Percentiles rank a stretch among this genome's conserved stretches.
These are phyloP conservation scores for Perizoma flavofasciatum DNA, from an alignment of 2,888 invertebrate species.

Conservation along the genomic window DNA sequence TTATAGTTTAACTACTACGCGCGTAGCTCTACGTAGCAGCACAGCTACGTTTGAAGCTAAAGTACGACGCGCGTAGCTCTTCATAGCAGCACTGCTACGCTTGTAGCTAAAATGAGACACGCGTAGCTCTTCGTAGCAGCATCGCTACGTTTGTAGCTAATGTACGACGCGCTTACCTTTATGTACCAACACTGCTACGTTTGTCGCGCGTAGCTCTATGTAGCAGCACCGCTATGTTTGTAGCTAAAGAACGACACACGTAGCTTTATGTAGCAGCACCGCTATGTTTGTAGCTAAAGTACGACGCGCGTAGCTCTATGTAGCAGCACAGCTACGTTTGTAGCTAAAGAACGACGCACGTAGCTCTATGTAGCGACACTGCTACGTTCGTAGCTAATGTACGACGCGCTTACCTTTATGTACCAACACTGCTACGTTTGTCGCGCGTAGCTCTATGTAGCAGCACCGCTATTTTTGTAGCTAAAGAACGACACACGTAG, in stretches of 20 bases:
- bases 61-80: neutral
- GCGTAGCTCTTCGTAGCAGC: constrained; percentile 1
- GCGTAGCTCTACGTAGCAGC: constrained; percentile 3
- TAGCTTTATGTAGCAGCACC: neutral
- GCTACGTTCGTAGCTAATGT: neutral
- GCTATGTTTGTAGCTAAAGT: constrained; percentile 5
- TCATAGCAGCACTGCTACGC: neutral
- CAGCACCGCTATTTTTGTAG: neutral
- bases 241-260: neutral
- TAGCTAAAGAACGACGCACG: neutral
- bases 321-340: neutral
- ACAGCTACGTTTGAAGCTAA: neutral
- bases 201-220: neutral
- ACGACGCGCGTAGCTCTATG: neutral
- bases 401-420: too few species aligned
- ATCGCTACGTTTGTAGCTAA: neutral
- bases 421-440: neutral
- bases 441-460: neutral
- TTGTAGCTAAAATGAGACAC: neutral
- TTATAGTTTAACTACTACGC: neutral
- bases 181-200: neutral
- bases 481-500: neutral
- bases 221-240: neutral
- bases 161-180: neutral
- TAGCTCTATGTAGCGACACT: neutral